Base-by-base conservation (phyloP, 2,797 vertebrate genomes). In the Rhinophrynus dorsalis region DNA sequence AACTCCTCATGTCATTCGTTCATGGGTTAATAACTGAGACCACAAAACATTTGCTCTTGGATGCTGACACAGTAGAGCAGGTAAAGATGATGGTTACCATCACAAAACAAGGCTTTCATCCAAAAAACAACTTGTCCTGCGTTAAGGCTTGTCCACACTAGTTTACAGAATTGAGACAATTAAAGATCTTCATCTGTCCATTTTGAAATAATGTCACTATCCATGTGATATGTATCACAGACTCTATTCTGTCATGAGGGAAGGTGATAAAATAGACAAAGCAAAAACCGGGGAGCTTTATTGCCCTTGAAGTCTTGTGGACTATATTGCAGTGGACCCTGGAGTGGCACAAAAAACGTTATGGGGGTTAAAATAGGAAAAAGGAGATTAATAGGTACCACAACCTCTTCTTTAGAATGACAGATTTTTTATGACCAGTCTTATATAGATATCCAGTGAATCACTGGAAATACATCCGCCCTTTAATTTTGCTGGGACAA, bases 231-330 rank as follows among this genome's bases (percentile, higher is more conserved):
- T n/a, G n/a, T n/a, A n/a, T n/a, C n/a, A n/a, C n/a, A n/a, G n/a
- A 44, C 15, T 54, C 11, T n/a, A 35, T 21, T 47, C 38, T 35
- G 52, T 47, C 40, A 37, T 35, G 52, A 40, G 37, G 52, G 51
- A 7, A 66, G 27, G 24, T 32, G 29, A 32, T 56, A 50, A 47
- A 47, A 29, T n/a, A n/a, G n/a, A n/a, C 64, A 54, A 66, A 27
- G 44, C 64, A n/a, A 45, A 11, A 66, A 17, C 40, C 64, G 37
- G 64, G 47, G 64, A 56, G 57, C 57, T 48, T 70, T 45, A 70
- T 70, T 70, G 48, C 50, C 38, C 38, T 62, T 17, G 17, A 17
- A 26, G 47, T 65, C 20, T 11, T 12, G 45, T 23, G 10, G 40
- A 32, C 38, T 55, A 67, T 61, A 37, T 70, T 63, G 63, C 48